phyloP scores from a whole-genome alignment of 1,140 invertebrate species.

The Chrysopa pallens region DNA sequence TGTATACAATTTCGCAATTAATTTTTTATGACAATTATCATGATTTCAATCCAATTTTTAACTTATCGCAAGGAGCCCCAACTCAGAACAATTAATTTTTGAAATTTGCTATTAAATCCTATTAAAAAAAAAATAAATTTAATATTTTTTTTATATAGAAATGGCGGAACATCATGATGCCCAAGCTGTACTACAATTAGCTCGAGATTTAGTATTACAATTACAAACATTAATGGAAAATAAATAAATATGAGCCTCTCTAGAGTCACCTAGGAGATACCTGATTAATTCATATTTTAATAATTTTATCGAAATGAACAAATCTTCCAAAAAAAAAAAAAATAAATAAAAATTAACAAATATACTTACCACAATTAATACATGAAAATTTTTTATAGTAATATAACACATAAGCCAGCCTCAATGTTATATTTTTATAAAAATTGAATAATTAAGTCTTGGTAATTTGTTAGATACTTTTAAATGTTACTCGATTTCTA shows the following conservation, averaged over 20 bases:
- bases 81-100: background rate
- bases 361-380: too few species aligned
- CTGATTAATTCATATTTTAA: background rate
- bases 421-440: too few species aligned
- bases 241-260: constrained; percentile 33
- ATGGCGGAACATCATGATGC: constrained; percentile 89
- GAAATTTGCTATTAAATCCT: constrained; percentile 1
- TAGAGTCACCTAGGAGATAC: background rate
- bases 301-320: too few species aligned
- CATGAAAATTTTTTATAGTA: too few species aligned
- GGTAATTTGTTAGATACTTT: too few species aligned
- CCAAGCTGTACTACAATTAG: constrained; percentile 56
- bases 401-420: too few species aligned
- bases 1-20: too few species aligned
- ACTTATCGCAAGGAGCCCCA: background rate
- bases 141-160: constrained; percentile 47
- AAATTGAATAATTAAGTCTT: too few species aligned
- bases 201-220: constrained; percentile 67
- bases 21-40: too few species aligned
- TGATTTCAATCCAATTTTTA: background rate
- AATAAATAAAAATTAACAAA: too few species aligned
- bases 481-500: too few species aligned
- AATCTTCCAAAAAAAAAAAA: too few species aligned
- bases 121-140: background rate
- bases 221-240: constrained; percentile 83